Conservation (phyloP, 2,888 invertebrate genomes). For the Yponomeuta sedellus region DNA sequence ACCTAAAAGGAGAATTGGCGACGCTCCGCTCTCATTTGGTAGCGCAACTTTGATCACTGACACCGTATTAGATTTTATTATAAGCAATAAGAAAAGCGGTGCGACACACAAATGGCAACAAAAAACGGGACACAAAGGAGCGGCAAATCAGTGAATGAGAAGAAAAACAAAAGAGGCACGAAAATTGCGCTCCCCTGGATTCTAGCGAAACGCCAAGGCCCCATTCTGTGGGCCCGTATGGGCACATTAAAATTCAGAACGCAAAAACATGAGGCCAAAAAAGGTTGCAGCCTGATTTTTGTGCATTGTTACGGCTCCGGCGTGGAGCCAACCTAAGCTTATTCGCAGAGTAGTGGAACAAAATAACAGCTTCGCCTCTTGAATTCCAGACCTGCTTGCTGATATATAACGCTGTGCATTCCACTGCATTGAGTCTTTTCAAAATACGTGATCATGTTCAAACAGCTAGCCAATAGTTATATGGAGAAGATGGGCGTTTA, state of each 20-base stretch:
- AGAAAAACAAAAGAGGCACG: slow-evolving; percentile 18
- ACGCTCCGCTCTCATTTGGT: not conserved
- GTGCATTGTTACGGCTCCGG: slow-evolving; percentile 38
- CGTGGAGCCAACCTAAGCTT: slow-evolving; percentile 20
- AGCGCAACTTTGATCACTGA: slow-evolving; percentile 16
- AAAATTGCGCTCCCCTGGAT: slow-evolving; percentile 7
- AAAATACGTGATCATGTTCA: no score
- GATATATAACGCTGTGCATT: not conserved
- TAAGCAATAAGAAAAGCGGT: slow-evolving; percentile 35
- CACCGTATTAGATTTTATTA: slow-evolving; percentile 32
- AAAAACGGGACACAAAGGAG: slow-evolving; percentile 24
- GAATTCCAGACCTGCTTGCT: not conserved
- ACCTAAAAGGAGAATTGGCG: not conserved
- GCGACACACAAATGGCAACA: slow-evolving; percentile 26
- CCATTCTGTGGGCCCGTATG: slow-evolving; percentile 29
- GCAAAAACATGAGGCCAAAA: slow-evolving; percentile 25
- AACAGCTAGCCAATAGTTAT: no score
- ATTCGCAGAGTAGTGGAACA: not conserved
- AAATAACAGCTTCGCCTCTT: not conserved
- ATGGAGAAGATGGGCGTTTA: no score
- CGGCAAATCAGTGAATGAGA: slow-evolving; percentile 25
- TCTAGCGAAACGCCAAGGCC: not conserved
- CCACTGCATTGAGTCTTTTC: no score
- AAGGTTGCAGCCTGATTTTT: slow-evolving; percentile 42
- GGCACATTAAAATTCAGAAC: slow-evolving; percentile 39